A percentile compares a stretch with the other conserved stretches of the same genome.
phyloP scores from a whole-genome alignment of 2,113 vertebrate species.

The Oxyura jamaicensis region DNA sequence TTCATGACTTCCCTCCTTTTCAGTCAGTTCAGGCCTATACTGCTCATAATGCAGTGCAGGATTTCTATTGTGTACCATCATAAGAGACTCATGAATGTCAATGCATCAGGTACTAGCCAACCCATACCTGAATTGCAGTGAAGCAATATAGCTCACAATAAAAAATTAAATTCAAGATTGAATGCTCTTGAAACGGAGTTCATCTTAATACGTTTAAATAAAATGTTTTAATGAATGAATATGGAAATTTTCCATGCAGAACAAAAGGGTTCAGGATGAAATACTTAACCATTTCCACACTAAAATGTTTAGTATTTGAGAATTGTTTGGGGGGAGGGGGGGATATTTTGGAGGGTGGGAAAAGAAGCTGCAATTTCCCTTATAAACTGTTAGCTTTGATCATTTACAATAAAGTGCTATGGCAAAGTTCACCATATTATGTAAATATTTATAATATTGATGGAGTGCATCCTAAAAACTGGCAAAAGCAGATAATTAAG shows the following conservation, averaged over 20 bases:
- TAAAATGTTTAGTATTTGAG: background rate
- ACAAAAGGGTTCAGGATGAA: background rate
- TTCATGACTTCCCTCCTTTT: background rate
- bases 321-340: accelerated
- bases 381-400: background rate
- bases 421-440: background rate
- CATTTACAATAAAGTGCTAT: background rate
- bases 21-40: background rate
- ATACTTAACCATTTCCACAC: background rate
- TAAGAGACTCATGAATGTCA: background rate
- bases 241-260: background rate
- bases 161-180: background rate
- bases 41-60: background rate
- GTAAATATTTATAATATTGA: background rate
- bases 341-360: background rate
- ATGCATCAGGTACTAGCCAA: background rate
- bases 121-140: background rate
- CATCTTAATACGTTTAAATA: background rate
- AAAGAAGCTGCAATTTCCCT: background rate
- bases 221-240: accelerated
- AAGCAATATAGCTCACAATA: background rate
- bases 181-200: background rate
- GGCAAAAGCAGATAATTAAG: background rate
- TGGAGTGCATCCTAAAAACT: background rate
- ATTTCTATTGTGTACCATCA: background rate